Base-by-base conservation (phyloP, 1,140 invertebrate genomes). In the Drosophila saltans region DNA sequence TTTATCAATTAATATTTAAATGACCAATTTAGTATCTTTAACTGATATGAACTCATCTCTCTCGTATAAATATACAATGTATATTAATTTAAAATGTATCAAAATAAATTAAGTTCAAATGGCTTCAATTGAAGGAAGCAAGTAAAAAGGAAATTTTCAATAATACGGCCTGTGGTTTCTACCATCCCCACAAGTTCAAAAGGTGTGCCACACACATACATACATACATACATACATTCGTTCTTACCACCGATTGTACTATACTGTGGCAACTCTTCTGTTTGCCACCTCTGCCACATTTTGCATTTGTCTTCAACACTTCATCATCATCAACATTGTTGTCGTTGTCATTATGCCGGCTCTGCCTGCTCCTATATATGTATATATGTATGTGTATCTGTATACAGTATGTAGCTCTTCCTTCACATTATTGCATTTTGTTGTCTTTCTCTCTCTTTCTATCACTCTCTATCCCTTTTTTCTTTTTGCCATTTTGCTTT, bases 351-450 rank as follows among this genome's bases (percentile, higher is more conserved):
- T 81, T 73, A 80, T 80, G 78, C 72, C 57, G 39, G 40, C 41
- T 30, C 33, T 28, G 33, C 63, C 33, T 61, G 43, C 41, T 41
- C 45, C 57, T 57, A 4, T 6, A 36, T 36, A 36, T 6, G 6
- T 36, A 36, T 52, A 65, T 41, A 40, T 52, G 11, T 30, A n/a
- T 48, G 10, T 65, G 43, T 57, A 40, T 75, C 28, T 36, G 6
- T 52, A 65, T 41, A 40, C 33, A 26, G 7, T 48, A n/a, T 65
- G 56, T 57, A 40, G 33, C 8, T 66, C 56, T 41, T 61, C 59
- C 40, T 1, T 10, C 41, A 80, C 48, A 63, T 85, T 84, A 84
- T 84, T 86, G 82, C 83, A 86, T 86, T 88, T 88, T 81, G 71
- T 69, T 79, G 57, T 55, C 65, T 62, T 11, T 62, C 57, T 16